Percentiles rank a stretch among this genome's conserved stretches.
phyloP scores from a whole-genome alignment of 2,797 vertebrate genomes.

The Chrysocyon brachyurus region DNA sequence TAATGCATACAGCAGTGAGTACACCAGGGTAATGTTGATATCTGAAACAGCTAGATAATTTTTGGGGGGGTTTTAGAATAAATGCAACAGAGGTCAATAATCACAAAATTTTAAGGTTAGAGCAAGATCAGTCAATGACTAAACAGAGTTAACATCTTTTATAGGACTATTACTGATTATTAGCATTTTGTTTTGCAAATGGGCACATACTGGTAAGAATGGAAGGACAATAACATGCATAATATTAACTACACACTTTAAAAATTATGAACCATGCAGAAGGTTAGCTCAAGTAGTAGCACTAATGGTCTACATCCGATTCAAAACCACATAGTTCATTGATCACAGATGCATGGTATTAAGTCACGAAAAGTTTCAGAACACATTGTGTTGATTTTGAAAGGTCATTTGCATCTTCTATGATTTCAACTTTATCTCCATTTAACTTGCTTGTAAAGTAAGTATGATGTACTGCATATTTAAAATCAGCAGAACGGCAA shows the following conservation, averaged over 20 bases:
- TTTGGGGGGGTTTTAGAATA: constrained; percentile 91
- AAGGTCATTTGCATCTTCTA: constrained; percentile 91
- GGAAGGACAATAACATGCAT: constrained; percentile 97
- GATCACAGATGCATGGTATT: constrained; percentile 94
- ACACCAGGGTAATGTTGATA: constrained; percentile 96
- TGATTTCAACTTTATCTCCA: constrained; percentile 91
- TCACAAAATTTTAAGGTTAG: constrained; percentile 96
- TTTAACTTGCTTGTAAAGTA: constrained; percentile 92
- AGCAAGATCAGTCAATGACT: constrained; percentile 96
- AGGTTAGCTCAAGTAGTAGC: constrained; percentile 94
- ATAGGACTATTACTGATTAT: constrained; percentile 95
- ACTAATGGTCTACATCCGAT: constrained; percentile 94
- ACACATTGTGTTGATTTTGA: constrained; percentile 92
- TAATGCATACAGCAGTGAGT: constrained; percentile 95
- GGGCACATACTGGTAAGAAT: constrained; percentile 95
- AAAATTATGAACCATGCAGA: constrained; percentile 97
- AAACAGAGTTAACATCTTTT: constrained; percentile 96
- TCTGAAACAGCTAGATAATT: constrained; percentile 95
- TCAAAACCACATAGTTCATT: constrained; percentile 95
- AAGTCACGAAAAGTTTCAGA: constrained; percentile 93
- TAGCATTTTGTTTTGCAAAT: constrained; percentile 94
- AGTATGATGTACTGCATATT: constrained; percentile 91
- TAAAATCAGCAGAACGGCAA: constrained; percentile 93
- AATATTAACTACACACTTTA: constrained; percentile 96
- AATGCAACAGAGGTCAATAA: constrained; percentile 98